Evolutionary conservation across 1,140 invertebrate genomes (phyloP).

Genomic region (Cepaea nemoralis): DNA sequence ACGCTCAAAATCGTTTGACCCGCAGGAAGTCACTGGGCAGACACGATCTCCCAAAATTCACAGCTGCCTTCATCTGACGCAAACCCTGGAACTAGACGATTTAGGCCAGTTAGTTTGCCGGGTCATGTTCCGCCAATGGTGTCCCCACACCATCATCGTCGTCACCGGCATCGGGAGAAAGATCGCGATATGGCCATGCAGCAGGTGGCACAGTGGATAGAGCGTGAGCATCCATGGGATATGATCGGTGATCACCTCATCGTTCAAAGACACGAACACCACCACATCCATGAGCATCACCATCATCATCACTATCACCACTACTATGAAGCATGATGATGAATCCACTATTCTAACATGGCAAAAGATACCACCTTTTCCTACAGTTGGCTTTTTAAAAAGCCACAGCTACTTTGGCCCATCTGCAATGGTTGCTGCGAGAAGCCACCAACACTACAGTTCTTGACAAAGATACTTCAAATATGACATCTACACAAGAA

Average conservation of each 20-base stretch:
- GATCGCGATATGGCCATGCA: slow-evolving; percentile 82
- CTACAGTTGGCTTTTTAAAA: too few relatives aligned
- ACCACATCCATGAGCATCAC: slow-evolving; percentile 85
- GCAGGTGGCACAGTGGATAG: slow-evolving; percentile 74
- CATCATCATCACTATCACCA: slow-evolving; percentile 86
- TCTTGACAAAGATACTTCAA: too few relatives aligned
- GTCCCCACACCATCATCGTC: slow-evolving; percentile 75
- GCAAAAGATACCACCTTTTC: too few relatives aligned
- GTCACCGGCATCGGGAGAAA: slow-evolving; percentile 78
- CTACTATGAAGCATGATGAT: slow-evolving; percentile 73
- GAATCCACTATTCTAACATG: too few relatives aligned
- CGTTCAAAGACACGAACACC: slow-evolving; percentile 75
- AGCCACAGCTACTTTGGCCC: too few relatives aligned
- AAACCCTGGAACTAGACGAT: slow-evolving; percentile 51
- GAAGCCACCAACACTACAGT: too few relatives aligned
- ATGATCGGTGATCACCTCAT: slow-evolving; percentile 54
- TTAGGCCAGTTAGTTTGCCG: slow-evolving; percentile 61
- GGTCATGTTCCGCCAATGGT: slow-evolving; percentile 59
- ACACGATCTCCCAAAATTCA: background rate
- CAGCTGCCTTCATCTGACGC: slow-evolving; percentile 45
- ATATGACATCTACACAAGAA: too few relatives aligned
- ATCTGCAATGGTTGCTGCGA: too few relatives aligned
- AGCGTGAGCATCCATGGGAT: slow-evolving; percentile 67
- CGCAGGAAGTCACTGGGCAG: slow-evolving; percentile 50
- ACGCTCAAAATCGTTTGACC: slow-evolving; percentile 65